A percentile compares a stretch with the other conserved stretches of the same genome.
Evolutionary conservation across 2,888 invertebrate species (phyloP).

Genomic region (Clivina fossor): DNA sequence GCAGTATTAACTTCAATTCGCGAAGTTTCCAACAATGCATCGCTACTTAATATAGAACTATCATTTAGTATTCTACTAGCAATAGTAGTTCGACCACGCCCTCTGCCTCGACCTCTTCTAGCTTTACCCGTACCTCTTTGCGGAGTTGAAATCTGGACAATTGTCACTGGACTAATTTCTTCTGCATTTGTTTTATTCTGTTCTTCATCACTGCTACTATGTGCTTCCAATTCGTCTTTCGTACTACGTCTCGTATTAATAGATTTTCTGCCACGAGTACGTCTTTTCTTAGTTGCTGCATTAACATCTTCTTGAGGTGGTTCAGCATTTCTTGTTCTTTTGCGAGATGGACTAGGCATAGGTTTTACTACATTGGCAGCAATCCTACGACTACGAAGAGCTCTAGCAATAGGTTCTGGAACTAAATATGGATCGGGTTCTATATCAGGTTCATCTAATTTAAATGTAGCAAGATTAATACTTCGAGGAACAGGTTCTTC

Average conservation of each 20-base stretch:
- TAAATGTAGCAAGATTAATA: conserved; percentile 39
- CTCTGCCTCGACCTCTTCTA: conserved; percentile 39
- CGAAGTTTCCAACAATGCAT: conserved; percentile 35
- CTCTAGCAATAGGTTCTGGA: conserved; percentile 32
- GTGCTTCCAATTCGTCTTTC: conserved; percentile 44
- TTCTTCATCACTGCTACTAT: conserved; percentile 56
- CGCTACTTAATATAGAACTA: conserved; percentile 36
- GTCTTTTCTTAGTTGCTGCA: conserved; percentile 29
- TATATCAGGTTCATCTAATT: conserved; percentile 40
- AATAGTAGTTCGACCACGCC: conserved; percentile 39
- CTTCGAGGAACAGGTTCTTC: conserved; percentile 27
- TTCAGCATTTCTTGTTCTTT: conserved; percentile 45
- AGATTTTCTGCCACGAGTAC: conserved; percentile 9
- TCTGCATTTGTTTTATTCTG: conserved; percentile 43
- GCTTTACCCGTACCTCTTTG: conserved; percentile 37
- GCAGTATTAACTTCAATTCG: conserved; percentile 29
- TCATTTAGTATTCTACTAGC: conserved; percentile 17
- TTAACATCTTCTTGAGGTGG: conserved; percentile 5
- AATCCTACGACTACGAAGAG: conserved; percentile 22
- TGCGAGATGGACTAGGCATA: conserved; percentile 38
- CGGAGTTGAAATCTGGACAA: conserved; percentile 20
- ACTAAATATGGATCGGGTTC: conserved; percentile 14
- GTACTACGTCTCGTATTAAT: conserved; percentile 4
- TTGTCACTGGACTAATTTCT: conserved; percentile 44
- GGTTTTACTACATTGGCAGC: conserved; percentile 4